Conservation (phyloP, 2,113 vertebrate species). For the Pygoscelis antarcticus region DNA sequence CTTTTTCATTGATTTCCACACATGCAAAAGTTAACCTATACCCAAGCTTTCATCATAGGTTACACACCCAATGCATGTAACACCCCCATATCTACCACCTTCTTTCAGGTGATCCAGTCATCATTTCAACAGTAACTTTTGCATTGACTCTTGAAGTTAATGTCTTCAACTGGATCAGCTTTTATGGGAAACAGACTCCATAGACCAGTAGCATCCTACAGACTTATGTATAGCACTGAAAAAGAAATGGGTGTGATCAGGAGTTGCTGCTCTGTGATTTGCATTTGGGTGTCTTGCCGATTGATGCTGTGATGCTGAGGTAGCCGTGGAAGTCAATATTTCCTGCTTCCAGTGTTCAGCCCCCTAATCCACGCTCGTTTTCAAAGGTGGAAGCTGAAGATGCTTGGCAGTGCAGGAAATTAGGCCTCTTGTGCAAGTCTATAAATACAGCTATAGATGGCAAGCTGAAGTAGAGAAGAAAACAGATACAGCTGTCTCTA, state of each 20-base stretch:
- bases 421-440: background rate
- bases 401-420: background rate
- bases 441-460: background rate
- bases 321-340: background rate
- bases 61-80: background rate
- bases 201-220: background rate
- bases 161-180: background rate
- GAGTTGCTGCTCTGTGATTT: background rate
- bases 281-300: background rate
- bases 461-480: background rate
- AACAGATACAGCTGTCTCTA: background rate
- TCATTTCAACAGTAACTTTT: background rate
- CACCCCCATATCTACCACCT: background rate
- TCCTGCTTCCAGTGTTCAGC: background rate
- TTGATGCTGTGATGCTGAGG: background rate
- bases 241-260: background rate
- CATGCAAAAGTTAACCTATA: background rate
- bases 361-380: background rate
- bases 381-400: background rate
- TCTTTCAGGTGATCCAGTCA: background rate
- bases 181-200: background rate
- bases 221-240: background rate
- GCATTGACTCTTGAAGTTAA: background rate
- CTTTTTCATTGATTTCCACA: background rate
- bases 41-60: background rate